Base-by-base conservation (phyloP, 92 coral and sea anemone species). In the Bergia sp. region DNA sequence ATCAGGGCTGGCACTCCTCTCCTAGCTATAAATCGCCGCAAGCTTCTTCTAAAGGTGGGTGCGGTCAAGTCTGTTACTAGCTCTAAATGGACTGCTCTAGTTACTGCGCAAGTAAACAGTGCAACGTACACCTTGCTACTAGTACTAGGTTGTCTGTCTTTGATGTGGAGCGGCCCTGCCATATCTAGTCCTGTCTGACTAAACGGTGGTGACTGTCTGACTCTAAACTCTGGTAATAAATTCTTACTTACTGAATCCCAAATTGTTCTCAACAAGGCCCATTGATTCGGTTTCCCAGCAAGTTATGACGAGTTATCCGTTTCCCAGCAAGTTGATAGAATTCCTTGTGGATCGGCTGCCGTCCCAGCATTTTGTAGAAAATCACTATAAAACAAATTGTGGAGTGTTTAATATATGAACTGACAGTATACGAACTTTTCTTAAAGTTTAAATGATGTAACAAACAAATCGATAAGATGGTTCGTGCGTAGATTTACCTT, bases 321-420 rank as follows among this genome's bases (percentile, higher is more conserved):
- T 39, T 74, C 37, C 42, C 42, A 74, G 79, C 79, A 45, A 74
- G 79, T 0, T 74, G 18, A 74, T 74, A n/a, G 5, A 15, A 0
- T 45, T 37, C 16, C 0, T 20, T 36, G 47, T 39, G 42, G 79
- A 74, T 74, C 79, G 79, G 79, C 79, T 74, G 37, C 79, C 47
- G 47, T 74, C 79, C 79, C 79, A 74, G 79, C 79, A 74, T 74
- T 74, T 74, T 74, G 79, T 36, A 74, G 47, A 4, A 74, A 74
- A 37, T 37, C 2, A 38, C 79, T 8, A 37, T 3, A 74, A 38
- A 39, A 21, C 47, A 74, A 74, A 74, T 16, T 74, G 37, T 39
- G 6, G 79, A 45, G 78, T 37, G 79, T 74, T 74, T 37, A 74
- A 38, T 37, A 3, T 38, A 21, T 74, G 79, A 74, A 38, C 37